Evolutionary conservation across 1,140 invertebrate genomes (phyloP).

Genomic region (Macrostomum lignano): DNA sequence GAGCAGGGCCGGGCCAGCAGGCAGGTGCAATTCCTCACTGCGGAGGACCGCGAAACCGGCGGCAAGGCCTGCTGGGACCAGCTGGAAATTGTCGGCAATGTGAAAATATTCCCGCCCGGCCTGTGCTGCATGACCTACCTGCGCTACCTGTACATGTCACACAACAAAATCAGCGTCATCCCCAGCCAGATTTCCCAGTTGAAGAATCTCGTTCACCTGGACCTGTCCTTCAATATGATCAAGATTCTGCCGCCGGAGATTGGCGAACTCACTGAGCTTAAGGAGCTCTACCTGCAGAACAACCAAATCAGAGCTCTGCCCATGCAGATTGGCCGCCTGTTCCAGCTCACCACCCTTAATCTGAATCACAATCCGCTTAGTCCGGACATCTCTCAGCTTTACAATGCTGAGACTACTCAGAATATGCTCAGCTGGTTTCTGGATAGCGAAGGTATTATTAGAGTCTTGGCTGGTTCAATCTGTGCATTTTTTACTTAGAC

Average conservation of each 20-base stretch:
- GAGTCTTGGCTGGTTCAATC: no score
- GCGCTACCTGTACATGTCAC: background rate
- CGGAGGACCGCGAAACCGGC: no score
- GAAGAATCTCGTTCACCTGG: constrained; percentile 1
- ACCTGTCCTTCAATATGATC: constrained; percentile 3
- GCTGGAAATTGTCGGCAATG: constrained; percentile 1
- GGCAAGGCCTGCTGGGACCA: no score
- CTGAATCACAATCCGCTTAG: no score
- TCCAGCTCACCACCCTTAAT: no score
- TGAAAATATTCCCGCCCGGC: constrained; percentile 3
- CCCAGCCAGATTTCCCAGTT: constrained; percentile 2
- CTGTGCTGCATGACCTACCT: background rate
- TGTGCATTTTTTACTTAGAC: no score
- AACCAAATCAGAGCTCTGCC: constrained; percentile 3
- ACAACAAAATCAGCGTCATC: constrained; percentile 1
- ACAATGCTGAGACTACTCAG: no score
- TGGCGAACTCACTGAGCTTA: constrained; percentile 1
- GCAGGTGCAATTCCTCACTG: no score
- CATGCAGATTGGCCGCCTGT: background rate
- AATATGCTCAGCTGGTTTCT: no score
- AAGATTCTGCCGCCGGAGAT: background rate
- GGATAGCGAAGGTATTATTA: no score
- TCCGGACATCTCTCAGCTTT: no score
- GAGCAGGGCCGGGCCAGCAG: no score
- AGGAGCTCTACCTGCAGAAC: background rate